phyloP scores from a whole-genome alignment of 35 echinoderm and acorn worm genomes.

The Ophiothrix spiculata region DNA sequence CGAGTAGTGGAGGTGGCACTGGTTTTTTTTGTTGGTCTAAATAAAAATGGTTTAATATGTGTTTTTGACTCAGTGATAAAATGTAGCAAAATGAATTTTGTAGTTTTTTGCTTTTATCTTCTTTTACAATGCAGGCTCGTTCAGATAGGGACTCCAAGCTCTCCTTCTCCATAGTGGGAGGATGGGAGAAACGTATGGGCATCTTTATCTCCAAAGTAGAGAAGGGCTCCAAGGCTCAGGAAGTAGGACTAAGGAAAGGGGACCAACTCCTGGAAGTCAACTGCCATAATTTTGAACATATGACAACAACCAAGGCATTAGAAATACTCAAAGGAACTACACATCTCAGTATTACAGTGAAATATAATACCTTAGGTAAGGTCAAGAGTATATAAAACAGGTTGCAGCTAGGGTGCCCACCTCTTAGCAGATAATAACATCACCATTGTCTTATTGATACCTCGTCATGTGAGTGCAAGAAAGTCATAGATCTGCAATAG shows the following conservation, averaged over 20 bases:
- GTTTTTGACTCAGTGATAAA: background rate
- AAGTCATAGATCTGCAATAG: no score
- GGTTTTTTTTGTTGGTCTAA: background rate
- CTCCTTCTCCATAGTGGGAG: constrained; percentile 84
- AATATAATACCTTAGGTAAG: constrained; percentile 97
- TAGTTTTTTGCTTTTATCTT: background rate
- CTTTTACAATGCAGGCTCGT: constrained; percentile 51
- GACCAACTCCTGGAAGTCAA: constrained; percentile 97
- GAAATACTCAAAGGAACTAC: constrained; percentile 96
- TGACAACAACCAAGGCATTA: constrained; percentile 73
- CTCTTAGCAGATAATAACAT: no score
- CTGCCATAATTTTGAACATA: constrained; percentile 95
- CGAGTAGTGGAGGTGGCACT: no score
- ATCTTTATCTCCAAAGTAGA: constrained; percentile 98
- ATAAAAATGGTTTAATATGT: background rate
- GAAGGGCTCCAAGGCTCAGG: constrained; percentile 94
- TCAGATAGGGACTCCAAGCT: constrained; percentile 83
- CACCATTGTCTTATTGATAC: no score
- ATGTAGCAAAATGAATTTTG: background rate
- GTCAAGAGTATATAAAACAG: background rate
- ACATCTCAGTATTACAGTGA: constrained; percentile 95
- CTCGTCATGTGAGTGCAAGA: no score
- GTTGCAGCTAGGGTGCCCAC: no score
- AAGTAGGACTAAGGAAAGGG: constrained; percentile 87
- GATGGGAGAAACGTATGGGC: constrained; percentile 92